Evolutionary conservation across 2,888 invertebrate species (phyloP).

Genomic region (Heteropelma amictum): DNA sequence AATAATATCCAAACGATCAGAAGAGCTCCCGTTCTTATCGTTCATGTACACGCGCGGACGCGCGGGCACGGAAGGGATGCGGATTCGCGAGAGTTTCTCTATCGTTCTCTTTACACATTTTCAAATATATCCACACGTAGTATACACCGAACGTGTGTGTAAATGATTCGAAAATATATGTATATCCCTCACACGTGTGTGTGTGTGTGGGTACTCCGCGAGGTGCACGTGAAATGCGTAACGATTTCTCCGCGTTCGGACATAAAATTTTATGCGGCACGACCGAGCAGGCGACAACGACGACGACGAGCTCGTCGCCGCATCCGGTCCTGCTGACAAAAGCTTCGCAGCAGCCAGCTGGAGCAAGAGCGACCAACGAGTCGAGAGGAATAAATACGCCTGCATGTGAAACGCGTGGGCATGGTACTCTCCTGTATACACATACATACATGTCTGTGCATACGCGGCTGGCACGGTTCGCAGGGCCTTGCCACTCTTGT

Average conservation of each 20-base stretch:
- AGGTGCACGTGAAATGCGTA: constrained; percentile 38
- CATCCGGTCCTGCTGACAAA: constrained; percentile 53
- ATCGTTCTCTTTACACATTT: too few species aligned
- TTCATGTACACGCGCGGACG: too few species aligned
- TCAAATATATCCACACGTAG: too few species aligned
- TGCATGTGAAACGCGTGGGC: constrained; percentile 46
- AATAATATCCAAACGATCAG: too few species aligned
- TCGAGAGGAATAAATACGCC: constrained; percentile 26
- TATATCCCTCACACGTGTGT: too few species aligned
- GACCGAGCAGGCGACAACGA: constrained; percentile 25
- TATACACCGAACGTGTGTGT: too few species aligned
- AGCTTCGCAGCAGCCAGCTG: constrained; percentile 36
- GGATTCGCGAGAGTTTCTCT: too few species aligned
- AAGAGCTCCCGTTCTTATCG: too few species aligned
- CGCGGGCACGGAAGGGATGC: too few species aligned
- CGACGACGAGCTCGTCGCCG: constrained; percentile 16
- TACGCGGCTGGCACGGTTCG: neutral
- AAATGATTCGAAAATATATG: too few species aligned
- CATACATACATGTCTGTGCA: neutral
- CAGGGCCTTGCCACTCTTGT: constrained; percentile 46
- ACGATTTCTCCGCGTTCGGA: constrained; percentile 50
- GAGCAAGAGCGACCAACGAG: constrained; percentile 29
- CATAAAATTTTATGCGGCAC: constrained; percentile 51
- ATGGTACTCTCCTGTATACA: constrained; percentile 13
- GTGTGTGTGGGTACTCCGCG: constrained; percentile 1